phyloP scores from a whole-genome alignment of 2,113 vertebrate genomes.

The Cathartes aura region DNA sequence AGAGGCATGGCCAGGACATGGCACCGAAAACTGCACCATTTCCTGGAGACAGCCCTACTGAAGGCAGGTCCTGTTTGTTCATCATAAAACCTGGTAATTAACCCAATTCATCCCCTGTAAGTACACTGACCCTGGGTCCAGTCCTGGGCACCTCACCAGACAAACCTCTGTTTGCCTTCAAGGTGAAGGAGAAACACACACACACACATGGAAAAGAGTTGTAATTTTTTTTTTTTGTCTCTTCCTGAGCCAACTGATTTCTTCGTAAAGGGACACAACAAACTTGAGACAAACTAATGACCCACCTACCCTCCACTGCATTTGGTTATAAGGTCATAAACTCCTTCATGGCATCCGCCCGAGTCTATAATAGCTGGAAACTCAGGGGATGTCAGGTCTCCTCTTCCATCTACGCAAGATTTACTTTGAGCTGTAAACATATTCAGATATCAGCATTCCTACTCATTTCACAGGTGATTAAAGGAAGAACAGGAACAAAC shows the following conservation, averaged over 20 bases:
- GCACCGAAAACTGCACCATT: neutral
- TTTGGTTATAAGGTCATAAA: neutral
- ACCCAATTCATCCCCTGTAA: neutral
- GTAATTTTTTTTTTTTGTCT: neutral
- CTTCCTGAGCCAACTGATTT: neutral
- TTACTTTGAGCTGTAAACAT: neutral
- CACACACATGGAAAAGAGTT: neutral
- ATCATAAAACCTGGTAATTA: conserved; percentile 13
- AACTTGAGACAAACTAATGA: neutral
- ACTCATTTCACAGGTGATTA: neutral
- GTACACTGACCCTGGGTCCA: neutral
- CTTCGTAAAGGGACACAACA: neutral
- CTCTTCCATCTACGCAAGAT: neutral
- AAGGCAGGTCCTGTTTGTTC: conserved; percentile 7
- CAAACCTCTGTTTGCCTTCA: neutral
- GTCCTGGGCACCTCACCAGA: neutral
- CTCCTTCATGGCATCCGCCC: neutral
- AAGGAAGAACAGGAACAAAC: neutral
- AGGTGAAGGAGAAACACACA: neutral
- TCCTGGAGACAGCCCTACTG: neutral
- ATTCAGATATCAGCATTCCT: neutral
- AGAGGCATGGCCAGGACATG: rapidly evolving
- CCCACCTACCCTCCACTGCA: neutral
- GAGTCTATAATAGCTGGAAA: neutral
- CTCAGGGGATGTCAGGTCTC: neutral